A percentile compares a stretch with the other conserved stretches of the same genome.
Evolutionary conservation across 23 tunicate genomes (phyloP).

Genomic region (Phallusia fumigata): DNA sequence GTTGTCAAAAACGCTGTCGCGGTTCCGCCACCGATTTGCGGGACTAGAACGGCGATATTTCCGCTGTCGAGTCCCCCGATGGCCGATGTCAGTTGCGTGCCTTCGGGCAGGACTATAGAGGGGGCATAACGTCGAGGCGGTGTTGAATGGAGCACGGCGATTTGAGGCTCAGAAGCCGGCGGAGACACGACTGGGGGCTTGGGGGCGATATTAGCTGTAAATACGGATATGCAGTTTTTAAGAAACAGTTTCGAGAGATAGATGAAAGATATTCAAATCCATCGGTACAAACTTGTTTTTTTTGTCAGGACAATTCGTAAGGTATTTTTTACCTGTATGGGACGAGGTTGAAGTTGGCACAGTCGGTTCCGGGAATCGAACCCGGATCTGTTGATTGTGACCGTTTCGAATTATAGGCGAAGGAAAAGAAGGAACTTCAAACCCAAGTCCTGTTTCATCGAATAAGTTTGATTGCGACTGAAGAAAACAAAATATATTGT

Average conservation of each 20-base stretch:
- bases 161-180: slow-evolving; percentile 12
- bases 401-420: slow-evolving; percentile 10
- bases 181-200: neutral
- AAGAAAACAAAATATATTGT: neutral
- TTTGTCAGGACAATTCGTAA: no score
- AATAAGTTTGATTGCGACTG: slow-evolving; percentile 8
- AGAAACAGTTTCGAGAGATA: neutral
- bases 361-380: slow-evolving; percentile 13
- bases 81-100: slow-evolving; percentile 14
- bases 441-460: slow-evolving; percentile 2
- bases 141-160: slow-evolving; percentile 10
- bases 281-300: neutral
- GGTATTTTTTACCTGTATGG: neutral
- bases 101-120: slow-evolving; percentile 14
- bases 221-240: neutral
- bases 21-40: slow-evolving; percentile 16
- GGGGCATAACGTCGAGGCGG: neutral
- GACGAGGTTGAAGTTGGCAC: neutral
- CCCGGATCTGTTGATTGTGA: slow-evolving; percentile 24
- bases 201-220: neutral
- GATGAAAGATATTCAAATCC: neutral
- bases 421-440: neutral
- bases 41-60: slow-evolving; percentile 30
- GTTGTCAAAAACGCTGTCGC: neutral
- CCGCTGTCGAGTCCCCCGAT: slow-evolving; percentile 9